phyloP scores from a whole-genome alignment of 2,888 invertebrate species.

The Sphaerophoria rueppellii region DNA sequence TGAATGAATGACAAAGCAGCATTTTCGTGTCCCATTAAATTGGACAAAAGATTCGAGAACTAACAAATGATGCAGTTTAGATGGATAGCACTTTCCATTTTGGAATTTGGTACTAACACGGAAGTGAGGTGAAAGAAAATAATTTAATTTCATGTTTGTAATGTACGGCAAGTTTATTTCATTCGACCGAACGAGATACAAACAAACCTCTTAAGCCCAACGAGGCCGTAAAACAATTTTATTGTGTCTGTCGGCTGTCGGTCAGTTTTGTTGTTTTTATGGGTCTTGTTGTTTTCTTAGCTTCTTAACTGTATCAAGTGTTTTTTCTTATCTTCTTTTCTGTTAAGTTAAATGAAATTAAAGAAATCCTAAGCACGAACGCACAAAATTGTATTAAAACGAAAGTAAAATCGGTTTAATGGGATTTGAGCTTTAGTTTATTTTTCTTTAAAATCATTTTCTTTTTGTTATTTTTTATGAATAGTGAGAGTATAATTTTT shows the following conservation, averaged over 20 bases:
- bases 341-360: constrained; percentile 24
- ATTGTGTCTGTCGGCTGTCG: background rate
- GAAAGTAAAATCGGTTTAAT: constrained; percentile 60
- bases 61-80: constrained; percentile 53
- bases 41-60: constrained; percentile 22
- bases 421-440: constrained; percentile 3
- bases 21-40: constrained; percentile 39
- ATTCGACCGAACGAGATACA: background rate
- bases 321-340: background rate
- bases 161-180: constrained; percentile 34
- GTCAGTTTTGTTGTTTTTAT: constrained; percentile 13
- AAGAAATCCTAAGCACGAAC: constrained; percentile 29
- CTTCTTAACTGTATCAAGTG: constrained; percentile 12
- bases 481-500: constrained; percentile 35
- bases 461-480: constrained; percentile 21
- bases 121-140: constrained; percentile 46
- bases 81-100: constrained; percentile 72
- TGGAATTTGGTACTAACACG: constrained; percentile 13
- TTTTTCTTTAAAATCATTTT: constrained; percentile 9
- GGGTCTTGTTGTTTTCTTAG: constrained; percentile 9
- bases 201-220: constrained; percentile 19
- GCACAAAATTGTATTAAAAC: constrained; percentile 10
- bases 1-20: constrained; percentile 32
- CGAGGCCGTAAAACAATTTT: constrained; percentile 6
- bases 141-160: constrained; percentile 2